Evolutionary conservation across 2,113 vertebrate genomes (phyloP).

Genomic region (Aramus guarauna): DNA sequence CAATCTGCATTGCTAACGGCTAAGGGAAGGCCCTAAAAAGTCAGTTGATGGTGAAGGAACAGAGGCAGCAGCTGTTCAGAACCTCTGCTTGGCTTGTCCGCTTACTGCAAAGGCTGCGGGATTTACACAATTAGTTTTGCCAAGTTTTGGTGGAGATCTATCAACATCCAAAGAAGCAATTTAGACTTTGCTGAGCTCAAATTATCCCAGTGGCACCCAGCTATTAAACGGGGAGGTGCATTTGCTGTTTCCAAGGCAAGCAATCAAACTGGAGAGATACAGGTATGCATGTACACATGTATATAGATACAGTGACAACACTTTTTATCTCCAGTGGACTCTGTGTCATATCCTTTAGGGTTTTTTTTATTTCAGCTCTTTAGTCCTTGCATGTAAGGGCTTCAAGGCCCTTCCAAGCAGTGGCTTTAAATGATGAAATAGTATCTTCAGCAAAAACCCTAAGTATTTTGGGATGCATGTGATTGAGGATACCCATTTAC

Average conservation of each 20-base stretch:
- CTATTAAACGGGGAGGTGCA: background rate
- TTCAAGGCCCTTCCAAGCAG: background rate
- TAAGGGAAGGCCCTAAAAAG: background rate
- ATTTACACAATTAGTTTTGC: background rate
- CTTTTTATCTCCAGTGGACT: background rate
- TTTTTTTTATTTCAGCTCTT: background rate
- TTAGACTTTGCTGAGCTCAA: background rate
- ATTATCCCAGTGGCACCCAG: background rate
- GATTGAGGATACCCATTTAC: background rate
- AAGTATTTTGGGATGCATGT: background rate
- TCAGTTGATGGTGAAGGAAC: background rate
- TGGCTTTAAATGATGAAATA: background rate
- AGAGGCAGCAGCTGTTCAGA: background rate
- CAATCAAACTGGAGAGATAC: background rate
- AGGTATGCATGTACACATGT: accelerated
- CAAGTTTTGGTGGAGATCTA: background rate
- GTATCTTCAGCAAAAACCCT: background rate
- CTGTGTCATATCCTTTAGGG: background rate
- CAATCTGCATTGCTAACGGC: background rate
- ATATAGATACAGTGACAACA: background rate
- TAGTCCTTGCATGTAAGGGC: background rate
- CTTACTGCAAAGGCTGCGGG: background rate
- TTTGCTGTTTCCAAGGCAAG: background rate
- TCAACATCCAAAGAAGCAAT: background rate
- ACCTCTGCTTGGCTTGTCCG: background rate